phyloP scores from a whole-genome alignment of 2,113 vertebrate genomes.

The Odontophorus gujanensis region DNA sequence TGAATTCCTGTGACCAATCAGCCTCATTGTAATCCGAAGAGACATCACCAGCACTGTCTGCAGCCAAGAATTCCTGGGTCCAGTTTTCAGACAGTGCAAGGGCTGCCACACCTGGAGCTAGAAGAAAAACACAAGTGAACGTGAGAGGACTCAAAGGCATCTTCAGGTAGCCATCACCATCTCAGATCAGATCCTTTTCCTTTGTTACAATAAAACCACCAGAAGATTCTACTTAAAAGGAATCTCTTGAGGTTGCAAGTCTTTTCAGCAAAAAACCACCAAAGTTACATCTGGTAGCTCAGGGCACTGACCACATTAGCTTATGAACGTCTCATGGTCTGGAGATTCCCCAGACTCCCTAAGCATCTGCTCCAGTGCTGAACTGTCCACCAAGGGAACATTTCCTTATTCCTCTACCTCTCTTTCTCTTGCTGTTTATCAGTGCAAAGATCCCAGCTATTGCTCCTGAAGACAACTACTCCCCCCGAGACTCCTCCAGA shows the following conservation, averaged over 20 bases:
- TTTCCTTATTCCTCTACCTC: neutral
- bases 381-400: neutral
- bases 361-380: neutral
- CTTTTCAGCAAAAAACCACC: neutral
- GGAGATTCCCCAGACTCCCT: neutral
- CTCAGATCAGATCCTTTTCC: neutral
- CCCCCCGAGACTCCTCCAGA: neutral
- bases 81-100: conserved; percentile 95
- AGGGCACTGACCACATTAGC: neutral
- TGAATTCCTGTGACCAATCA: conserved; percentile 98
- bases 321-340: neutral
- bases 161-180: neutral
- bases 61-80: conserved; percentile 91
- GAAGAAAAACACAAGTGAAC: neutral
- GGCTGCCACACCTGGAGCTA: conserved; percentile 95
- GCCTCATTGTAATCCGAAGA: conserved; percentile 89
- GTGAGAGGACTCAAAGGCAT: neutral
- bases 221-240: neutral
- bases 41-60: conserved; percentile 80
- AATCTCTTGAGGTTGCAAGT: neutral
- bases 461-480: neutral
- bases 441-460: neutral
- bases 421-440: neutral
- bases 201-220: neutral
- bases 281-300: neutral